Percentiles rank a stretch among this genome's conserved stretches.
Conservation (phyloP, 2,797 vertebrate species). For the Acomys russatus region DNA sequence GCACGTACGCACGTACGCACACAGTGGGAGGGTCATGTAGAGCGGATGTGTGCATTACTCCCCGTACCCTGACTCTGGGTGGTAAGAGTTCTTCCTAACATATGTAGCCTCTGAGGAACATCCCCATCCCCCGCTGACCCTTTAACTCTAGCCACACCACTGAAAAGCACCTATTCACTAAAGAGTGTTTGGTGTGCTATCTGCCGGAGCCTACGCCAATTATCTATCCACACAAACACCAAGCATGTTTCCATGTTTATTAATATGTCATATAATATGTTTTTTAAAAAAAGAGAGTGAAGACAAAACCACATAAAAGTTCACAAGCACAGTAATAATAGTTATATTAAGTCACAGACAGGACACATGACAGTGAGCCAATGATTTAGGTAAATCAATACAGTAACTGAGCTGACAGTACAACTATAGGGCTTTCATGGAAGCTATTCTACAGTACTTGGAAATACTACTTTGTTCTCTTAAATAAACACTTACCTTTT, state of each 20-base stretch:
- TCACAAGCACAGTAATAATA: constrained; percentile 49
- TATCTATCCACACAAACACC: constrained; percentile 19
- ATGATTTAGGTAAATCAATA: constrained; percentile 22
- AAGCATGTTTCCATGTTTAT: constrained; percentile 74
- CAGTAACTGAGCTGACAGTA: constrained; percentile 42
- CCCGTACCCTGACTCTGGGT: background rate
- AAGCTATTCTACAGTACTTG: constrained; percentile 45
- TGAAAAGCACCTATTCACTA: background rate
- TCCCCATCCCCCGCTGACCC: background rate
- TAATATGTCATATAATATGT: constrained; percentile 63
- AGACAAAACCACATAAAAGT: constrained; percentile 61
- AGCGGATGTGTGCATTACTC: background rate
- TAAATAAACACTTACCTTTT: constrained; percentile 54
- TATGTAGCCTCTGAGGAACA: background rate
- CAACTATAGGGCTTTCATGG: constrained; percentile 18
- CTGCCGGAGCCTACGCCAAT: background rate
- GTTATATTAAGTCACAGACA: constrained; percentile 58
- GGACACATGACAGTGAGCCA: constrained; percentile 42
- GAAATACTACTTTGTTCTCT: constrained; percentile 65
- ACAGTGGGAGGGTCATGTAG: background rate
- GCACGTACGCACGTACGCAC: background rate
- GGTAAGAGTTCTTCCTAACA: background rate
- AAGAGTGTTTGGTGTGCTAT: background rate
- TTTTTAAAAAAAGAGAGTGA: constrained; percentile 16
- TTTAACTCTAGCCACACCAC: background rate